Percentiles rank a stretch among this genome's conserved stretches.
Conservation (phyloP, 1,140 invertebrate species). For the Heliconius himera region DNA sequence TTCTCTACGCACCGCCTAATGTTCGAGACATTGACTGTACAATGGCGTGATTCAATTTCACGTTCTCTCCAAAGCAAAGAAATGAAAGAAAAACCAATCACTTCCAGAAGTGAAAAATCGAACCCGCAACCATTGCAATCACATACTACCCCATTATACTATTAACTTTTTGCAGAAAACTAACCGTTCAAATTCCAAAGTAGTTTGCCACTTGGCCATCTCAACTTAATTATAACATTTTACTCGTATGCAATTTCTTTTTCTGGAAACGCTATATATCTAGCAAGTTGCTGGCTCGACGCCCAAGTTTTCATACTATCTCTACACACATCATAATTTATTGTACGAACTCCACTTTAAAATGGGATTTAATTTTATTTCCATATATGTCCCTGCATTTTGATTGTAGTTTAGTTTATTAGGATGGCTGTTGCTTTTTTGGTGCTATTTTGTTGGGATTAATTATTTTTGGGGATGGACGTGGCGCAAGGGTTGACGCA, state of each 20-base stretch:
- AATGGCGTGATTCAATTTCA: no score
- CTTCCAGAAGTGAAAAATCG: no score
- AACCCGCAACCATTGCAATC: no score
- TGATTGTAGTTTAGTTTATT: slow-evolving; percentile 18
- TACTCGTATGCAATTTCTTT: slow-evolving; percentile 14
- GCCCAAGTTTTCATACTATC: slow-evolving; percentile 42
- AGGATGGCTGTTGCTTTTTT: slow-evolving; percentile 19
- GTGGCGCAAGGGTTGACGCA: no score
- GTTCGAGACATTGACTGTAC: no score
- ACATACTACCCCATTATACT: no score
- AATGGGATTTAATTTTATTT: slow-evolving; percentile 3
- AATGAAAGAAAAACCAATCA: no score
- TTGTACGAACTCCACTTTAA: slow-evolving; percentile 8
- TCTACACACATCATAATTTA: slow-evolving; percentile 18
- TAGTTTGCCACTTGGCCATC: slow-evolving; percentile 13
- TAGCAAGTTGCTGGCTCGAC: slow-evolving; percentile 39
- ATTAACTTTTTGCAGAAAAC: neutral
- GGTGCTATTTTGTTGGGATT: neutral
- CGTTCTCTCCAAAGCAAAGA: neutral
- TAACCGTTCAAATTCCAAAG: neutral
- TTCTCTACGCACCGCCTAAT: no score
- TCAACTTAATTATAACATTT: slow-evolving; percentile 11
- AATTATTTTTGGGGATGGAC: neutral
- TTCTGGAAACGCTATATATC: slow-evolving; percentile 1
- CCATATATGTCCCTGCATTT: slow-evolving; percentile 10